A percentile compares a stretch with the other conserved stretches of the same genome.
These are phyloP conservation scores for Danaus chrysippus DNA, from an alignment of 2,888 invertebrate species.

Conservation along the genomic window DNA sequence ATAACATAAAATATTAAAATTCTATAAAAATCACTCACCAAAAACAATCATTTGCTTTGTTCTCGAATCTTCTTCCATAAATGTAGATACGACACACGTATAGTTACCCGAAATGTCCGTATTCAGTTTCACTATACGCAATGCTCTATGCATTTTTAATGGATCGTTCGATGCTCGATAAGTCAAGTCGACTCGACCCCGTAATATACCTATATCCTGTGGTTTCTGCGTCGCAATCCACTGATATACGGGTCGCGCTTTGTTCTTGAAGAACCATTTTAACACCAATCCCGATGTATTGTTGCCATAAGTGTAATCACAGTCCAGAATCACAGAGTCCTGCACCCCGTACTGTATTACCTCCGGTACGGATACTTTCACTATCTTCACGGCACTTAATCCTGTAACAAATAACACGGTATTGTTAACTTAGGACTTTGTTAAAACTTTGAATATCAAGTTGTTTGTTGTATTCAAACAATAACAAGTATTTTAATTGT, in stretches of 20 bases:
- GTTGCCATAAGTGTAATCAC: constrained; percentile 83
- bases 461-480: constrained; percentile 18
- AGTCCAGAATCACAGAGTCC: constrained; percentile 83
- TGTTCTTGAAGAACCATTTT: constrained; percentile 87
- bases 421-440: constrained; percentile 22
- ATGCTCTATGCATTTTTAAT: constrained; percentile 84
- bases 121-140: constrained; percentile 85
- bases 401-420: constrained; percentile 68
- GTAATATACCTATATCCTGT: constrained; percentile 80
- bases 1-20: constrained; percentile 17
- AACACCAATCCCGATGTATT: constrained; percentile 84
- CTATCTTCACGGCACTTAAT: constrained; percentile 79
- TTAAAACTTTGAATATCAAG: constrained; percentile 18
- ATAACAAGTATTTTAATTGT: constrained; percentile 20
- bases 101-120: constrained; percentile 86
- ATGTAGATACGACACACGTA: constrained; percentile 85
- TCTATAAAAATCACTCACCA: constrained; percentile 69
- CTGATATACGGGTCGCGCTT: constrained; percentile 84
- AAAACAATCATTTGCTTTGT: constrained; percentile 83
- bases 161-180: constrained; percentile 83
- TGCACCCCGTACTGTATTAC: constrained; percentile 81
- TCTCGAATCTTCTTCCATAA: constrained; percentile 83
- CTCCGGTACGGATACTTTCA: constrained; percentile 80
- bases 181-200: constrained; percentile 80
- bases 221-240: constrained; percentile 86